Base-by-base conservation (phyloP, 2,888 invertebrate genomes). In the Sarcophaga rosellei region DNA sequence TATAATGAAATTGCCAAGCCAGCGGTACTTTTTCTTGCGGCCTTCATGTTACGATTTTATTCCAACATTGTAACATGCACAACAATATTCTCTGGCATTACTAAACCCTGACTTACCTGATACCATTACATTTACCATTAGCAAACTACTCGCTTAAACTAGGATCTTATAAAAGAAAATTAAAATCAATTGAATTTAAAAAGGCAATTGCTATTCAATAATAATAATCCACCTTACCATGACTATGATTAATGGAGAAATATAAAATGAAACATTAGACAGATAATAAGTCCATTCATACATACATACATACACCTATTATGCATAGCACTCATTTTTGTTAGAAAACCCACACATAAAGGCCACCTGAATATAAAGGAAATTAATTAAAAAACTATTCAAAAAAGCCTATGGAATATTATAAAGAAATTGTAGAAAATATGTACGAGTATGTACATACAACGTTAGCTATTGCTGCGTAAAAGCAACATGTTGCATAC, bases 221-320 rank as follows among this genome's bases (percentile, higher is more conserved):
- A 35, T 35, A 35, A 35, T 72, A 25, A 25, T 72, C 12, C 5
- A 45, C 20, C 47, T 76, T 62, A 17, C n/a, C 68, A 44, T 72
- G 76, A 82, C 68, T 80, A 86, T 86, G 85, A 82, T 86, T 86
- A 86, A 86, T 86, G 82, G 76, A 72, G 70, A 74, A 74, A 85
- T 45, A 66, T 70, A 66, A 77, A 63, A 69, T n/a, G 68, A 72
- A 68, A 74, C 62, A 74, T 44, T 79, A 82, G 69, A 72, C 82
- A 81, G 35, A 35, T 35, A 35, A 35, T 35, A 35, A 35, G 35
- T 35, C 35, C 35, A 35, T 35, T 35, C 35, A 35, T 35, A 10
- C 35, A 35, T 8, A 35, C 47, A 53, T 35, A 35, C 35, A 35
- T 8, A 35, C 53, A 53, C 17, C 53, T 53, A 8, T 15, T 53